These are phyloP conservation scores for Serrognathus titanus DNA, from an alignment of 2,888 invertebrate genomes.

Conservation along the genomic window DNA sequence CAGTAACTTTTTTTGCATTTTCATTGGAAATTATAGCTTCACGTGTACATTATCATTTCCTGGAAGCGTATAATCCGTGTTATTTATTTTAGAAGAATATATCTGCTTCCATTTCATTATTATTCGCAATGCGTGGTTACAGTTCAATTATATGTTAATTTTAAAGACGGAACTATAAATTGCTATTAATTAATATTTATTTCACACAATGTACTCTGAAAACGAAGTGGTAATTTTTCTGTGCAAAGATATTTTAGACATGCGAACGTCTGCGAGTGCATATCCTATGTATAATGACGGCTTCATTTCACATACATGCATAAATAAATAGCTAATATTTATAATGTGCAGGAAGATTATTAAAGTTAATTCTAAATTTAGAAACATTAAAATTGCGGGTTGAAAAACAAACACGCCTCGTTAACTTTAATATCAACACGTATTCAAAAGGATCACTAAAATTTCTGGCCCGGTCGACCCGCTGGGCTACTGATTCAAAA, in stretches of 20 bases:
- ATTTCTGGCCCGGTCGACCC: constrained; percentile 21
- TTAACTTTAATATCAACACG: constrained; percentile 28
- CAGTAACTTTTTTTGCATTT: no score
- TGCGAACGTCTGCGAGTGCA: background rate
- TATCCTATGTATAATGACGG: no score
- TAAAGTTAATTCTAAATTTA: no score
- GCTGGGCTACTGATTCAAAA: constrained; percentile 29
- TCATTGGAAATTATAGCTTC: no score
- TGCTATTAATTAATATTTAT: background rate
- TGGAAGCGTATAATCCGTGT: no score
- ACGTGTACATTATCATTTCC: no score
- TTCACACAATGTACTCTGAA: background rate
- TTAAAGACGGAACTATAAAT: background rate
- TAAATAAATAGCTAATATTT: no score
- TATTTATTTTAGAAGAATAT: no score
- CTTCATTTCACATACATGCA: no score
- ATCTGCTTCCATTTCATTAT: no score
- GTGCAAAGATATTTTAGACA: background rate
- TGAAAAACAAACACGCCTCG: constrained; percentile 22
- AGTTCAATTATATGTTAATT: background rate
- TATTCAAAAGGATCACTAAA: constrained; percentile 26
- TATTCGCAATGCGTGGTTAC: no score
- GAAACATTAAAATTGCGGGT: background rate
- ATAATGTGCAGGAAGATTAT: no score
- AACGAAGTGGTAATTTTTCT: background rate